Evolutionary conservation across 2,888 invertebrate species (phyloP).

Genomic region (Thereva nobilitata): DNA sequence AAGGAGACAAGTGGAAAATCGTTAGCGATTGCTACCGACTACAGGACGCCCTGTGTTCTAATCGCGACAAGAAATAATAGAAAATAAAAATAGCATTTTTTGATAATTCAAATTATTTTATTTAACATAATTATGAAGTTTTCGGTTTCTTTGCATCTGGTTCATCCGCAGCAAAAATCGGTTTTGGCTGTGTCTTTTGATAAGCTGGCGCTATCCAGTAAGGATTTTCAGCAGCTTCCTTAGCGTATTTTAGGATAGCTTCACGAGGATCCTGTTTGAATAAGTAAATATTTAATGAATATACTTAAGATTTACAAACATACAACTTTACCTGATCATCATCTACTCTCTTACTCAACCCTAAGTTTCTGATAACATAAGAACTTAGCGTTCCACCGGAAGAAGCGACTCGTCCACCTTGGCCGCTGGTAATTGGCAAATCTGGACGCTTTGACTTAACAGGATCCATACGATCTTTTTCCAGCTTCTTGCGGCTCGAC

Average conservation of each 20-base stretch:
- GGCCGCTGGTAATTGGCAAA: slow-evolving; percentile 84
- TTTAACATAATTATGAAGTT: slow-evolving; percentile 44
- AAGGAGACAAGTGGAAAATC: slow-evolving; percentile 92
- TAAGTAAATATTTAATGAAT: background rate
- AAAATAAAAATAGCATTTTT: background rate
- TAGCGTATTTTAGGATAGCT: slow-evolving; percentile 91
- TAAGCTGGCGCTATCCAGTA: slow-evolving; percentile 96
- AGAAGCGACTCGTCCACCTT: slow-evolving; percentile 91
- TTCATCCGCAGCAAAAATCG: slow-evolving; percentile 69
- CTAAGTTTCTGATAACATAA: slow-evolving; percentile 93
- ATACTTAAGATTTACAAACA: background rate
- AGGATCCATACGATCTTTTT: slow-evolving; percentile 87
- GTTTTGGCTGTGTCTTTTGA: slow-evolving; percentile 82
- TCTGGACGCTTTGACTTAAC: slow-evolving; percentile 82
- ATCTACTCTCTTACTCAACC: slow-evolving; percentile 86
- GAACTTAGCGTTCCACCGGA: slow-evolving; percentile 93
- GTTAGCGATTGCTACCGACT: slow-evolving; percentile 86
- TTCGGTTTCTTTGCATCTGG: slow-evolving; percentile 55
- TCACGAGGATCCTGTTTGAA: slow-evolving; percentile 78
- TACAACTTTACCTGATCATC: slow-evolving; percentile 71
- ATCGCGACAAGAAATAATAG: slow-evolving; percentile 6
- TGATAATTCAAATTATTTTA: background rate
- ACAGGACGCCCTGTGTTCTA: slow-evolving; percentile 61
- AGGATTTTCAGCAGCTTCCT: slow-evolving; percentile 94
- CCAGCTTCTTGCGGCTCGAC: slow-evolving; percentile 86